Conservation (phyloP, 2,113 vertebrate genomes). For the Protobothrops flavoviridis region DNA sequence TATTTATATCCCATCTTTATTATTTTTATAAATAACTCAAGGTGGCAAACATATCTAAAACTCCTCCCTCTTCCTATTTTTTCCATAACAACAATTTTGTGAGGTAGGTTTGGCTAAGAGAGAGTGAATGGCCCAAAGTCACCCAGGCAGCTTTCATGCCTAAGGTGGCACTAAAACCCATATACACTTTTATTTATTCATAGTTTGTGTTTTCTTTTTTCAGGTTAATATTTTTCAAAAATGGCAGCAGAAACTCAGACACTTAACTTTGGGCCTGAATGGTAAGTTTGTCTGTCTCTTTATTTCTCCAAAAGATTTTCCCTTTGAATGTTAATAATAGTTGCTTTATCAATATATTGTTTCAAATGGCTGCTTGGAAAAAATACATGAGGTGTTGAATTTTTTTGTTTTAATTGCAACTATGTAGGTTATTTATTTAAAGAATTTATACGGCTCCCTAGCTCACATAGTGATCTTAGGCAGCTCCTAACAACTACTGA, state of each 20-base stretch:
- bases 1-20: too few species aligned
- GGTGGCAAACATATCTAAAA: too few species aligned
- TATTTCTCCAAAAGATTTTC: not conserved
- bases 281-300: slow-evolving; percentile 75
- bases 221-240: slow-evolving; percentile 78
- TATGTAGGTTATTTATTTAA: not conserved
- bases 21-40: too few species aligned
- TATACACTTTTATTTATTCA: slow-evolving; percentile 20
- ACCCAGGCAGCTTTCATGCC: too few species aligned
- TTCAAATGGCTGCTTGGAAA: not conserved
- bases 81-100: too few species aligned
- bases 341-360: not conserved
- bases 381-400: not conserved
- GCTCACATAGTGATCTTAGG: not conserved
- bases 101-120: too few species aligned
- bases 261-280: slow-evolving; percentile 99
- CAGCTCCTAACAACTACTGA: not conserved
- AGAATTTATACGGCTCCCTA: not conserved
- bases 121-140: too few species aligned
- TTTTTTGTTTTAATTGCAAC: not conserved
- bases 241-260: slow-evolving; percentile 98
- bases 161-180: not conserved
- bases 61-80: too few species aligned
- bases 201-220: slow-evolving; percentile 51
- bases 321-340: not conserved